Conservation (phyloP, 2,113 vertebrate species). For the Callionymus lyra region DNA sequence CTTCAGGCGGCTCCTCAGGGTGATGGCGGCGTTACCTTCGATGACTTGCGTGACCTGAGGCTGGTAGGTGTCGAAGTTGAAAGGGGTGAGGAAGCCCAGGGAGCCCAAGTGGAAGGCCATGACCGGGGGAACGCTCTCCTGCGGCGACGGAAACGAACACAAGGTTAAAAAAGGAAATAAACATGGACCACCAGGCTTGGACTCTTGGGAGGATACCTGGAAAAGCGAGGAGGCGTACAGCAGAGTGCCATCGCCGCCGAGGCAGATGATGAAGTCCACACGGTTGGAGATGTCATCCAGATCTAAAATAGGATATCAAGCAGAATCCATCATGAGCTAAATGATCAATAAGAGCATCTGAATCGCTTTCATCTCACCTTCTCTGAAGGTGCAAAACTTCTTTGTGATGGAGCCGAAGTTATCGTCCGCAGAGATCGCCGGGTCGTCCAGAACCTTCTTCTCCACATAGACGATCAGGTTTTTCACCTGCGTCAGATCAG, state of each 20-base stretch:
- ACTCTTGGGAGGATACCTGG: constrained; percentile 50
- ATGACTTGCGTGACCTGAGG: constrained; percentile 71
- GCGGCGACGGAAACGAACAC: background rate
- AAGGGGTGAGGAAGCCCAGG: constrained; percentile 72
- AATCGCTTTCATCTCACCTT: constrained; percentile 63
- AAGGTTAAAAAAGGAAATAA: background rate
- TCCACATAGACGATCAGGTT: constrained; percentile 94
- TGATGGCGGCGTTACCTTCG: constrained; percentile 71
- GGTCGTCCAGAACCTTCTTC: constrained; percentile 90
- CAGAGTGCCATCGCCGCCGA: constrained; percentile 73
- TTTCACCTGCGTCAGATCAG: constrained; percentile 69
- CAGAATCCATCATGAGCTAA: no score
- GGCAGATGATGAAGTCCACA: constrained; percentile 74
- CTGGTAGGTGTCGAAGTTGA: constrained; percentile 71
- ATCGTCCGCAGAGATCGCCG: constrained; percentile 79
- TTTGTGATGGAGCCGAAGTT: constrained; percentile 81
- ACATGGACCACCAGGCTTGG: background rate
- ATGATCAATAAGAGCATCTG: no score
- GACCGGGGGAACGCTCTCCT: constrained; percentile 74
- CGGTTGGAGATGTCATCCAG: constrained; percentile 74
- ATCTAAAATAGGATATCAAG: no score
- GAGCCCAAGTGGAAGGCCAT: constrained; percentile 76
- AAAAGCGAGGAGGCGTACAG: constrained; percentile 76
- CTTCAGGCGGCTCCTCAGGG: constrained; percentile 69
- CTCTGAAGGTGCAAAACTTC: constrained; percentile 93